Conservation (phyloP, 1,140 invertebrate genomes). For the Carposina sasakii region DNA sequence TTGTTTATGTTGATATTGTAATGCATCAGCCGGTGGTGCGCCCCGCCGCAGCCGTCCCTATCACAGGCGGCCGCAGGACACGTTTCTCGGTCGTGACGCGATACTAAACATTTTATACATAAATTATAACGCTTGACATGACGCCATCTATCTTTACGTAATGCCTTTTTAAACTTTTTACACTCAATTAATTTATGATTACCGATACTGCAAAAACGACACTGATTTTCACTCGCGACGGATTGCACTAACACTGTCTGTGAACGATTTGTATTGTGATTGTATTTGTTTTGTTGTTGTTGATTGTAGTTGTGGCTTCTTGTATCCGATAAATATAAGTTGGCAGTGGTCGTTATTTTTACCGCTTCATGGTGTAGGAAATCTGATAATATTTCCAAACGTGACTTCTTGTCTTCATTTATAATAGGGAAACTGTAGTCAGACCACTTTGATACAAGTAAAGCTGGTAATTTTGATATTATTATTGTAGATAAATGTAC, state of each 20-base stretch:
- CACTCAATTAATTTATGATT: not conserved
- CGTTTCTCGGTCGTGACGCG: slow-evolving; percentile 7
- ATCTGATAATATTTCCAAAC: slow-evolving; percentile 7
- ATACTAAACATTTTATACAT: slow-evolving; percentile 14
- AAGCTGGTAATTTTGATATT: slow-evolving; percentile 14
- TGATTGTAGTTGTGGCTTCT: not conserved
- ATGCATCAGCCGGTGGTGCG: slow-evolving; percentile 13
- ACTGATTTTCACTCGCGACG: not conserved
- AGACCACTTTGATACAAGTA: slow-evolving; percentile 19
- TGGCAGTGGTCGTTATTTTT: not conserved
- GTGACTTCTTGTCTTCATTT: not conserved
- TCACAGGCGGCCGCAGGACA: slow-evolving; percentile 12
- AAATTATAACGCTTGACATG: slow-evolving; percentile 12
- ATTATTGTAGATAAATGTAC: not conserved
- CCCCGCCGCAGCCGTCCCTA: not conserved
- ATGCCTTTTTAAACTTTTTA: slow-evolving; percentile 6
- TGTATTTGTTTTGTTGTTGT: slow-evolving; percentile 1
- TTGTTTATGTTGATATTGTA: slow-evolving; percentile 7
- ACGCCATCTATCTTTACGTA: slow-evolving; percentile 9
- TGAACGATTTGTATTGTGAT: not conserved
- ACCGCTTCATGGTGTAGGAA: slow-evolving; percentile 8
- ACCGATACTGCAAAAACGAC: slow-evolving; percentile 5
- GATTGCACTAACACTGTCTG: slow-evolving; percentile 7
- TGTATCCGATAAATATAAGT: not conserved
- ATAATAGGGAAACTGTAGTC: slow-evolving; percentile 15